Conservation (phyloP, 2,797 vertebrate species). For the Bovichtus variegatus region DNA sequence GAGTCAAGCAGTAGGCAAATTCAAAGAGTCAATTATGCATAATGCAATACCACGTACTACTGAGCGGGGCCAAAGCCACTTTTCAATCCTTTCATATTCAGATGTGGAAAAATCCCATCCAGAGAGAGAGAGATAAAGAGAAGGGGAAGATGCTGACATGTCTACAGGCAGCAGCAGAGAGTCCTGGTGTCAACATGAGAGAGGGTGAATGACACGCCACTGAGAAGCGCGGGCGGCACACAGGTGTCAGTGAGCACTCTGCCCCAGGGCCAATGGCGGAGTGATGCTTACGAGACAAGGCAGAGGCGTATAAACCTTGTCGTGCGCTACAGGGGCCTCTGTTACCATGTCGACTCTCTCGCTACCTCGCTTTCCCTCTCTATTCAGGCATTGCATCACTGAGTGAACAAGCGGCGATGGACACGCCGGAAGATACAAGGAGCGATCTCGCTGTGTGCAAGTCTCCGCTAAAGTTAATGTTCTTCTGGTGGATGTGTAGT, state of each 20-base stretch:
- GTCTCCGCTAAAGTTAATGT: slow-evolving; percentile 8
- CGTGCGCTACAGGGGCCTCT: slow-evolving; percentile 52
- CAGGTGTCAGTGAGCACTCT: slow-evolving; percentile 77
- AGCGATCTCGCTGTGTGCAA: slow-evolving; percentile 22
- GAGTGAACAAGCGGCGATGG: slow-evolving; percentile 36
- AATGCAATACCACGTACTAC: slow-evolving; percentile 26
- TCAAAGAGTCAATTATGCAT: slow-evolving; percentile 44
- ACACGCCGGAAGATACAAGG: slow-evolving; percentile 4
- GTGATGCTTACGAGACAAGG: slow-evolving; percentile 78
- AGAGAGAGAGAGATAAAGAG: slow-evolving; percentile 28
- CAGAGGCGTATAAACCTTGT: slow-evolving; percentile 69
- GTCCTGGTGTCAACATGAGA: slow-evolving; percentile 73
- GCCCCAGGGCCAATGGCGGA: slow-evolving; percentile 71
- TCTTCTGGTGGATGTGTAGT: not conserved
- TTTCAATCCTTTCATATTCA: slow-evolving; percentile 63
- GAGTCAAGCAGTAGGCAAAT: slow-evolving; percentile 30
- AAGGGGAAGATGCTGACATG: slow-evolving; percentile 54
- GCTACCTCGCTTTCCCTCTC: slow-evolving; percentile 22
- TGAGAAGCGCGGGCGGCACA: slow-evolving; percentile 68
- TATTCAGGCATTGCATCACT: slow-evolving; percentile 34
- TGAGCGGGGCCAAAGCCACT: slow-evolving; percentile 41
- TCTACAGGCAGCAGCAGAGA: slow-evolving; percentile 67
- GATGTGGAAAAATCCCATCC: slow-evolving; percentile 54
- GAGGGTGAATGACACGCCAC: slow-evolving; percentile 63
- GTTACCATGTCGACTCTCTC: slow-evolving; percentile 41